A percentile compares a stretch with the other conserved stretches of the same genome.
phyloP scores from a whole-genome alignment of 1,140 invertebrate genomes.

The Eriosoma lanigerum region DNA sequence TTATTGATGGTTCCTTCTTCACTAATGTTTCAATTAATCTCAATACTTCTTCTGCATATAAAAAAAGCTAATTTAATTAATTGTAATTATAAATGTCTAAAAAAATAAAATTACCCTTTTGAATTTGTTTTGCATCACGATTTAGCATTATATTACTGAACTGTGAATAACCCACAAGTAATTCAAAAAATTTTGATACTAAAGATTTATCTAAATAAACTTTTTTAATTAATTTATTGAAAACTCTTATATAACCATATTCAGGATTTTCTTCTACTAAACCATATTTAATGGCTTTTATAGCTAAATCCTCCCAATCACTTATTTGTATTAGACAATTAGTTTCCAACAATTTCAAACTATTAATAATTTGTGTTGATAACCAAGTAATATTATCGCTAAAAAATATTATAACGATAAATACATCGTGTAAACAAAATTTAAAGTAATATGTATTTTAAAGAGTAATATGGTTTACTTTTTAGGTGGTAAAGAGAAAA shows the following conservation, averaged over 20 bases:
- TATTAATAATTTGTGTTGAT: constrained; percentile 35
- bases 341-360: constrained; percentile 17
- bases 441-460: neutral
- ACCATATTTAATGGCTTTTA: constrained; percentile 22
- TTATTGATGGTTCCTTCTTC: constrained; percentile 57
- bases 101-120: constrained; percentile 23
- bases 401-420: neutral
- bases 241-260: constrained; percentile 28
- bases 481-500: constrained; percentile 21
- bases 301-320: constrained; percentile 11
- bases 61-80: neutral
- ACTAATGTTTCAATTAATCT: constrained; percentile 40
- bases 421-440: neutral
- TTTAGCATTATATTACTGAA: constrained; percentile 40
- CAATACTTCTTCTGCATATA: constrained; percentile 30
- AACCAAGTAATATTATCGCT: constrained; percentile 29
- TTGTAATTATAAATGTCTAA: no score
- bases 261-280: constrained; percentile 20
- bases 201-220: constrained; percentile 15
- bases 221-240: constrained; percentile 23
- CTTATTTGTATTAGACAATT: constrained; percentile 7
- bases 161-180: constrained; percentile 20
- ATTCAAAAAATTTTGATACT: neutral
- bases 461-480: constrained; percentile 14
- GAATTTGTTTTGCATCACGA: neutral